Base-by-base conservation (phyloP, 2,888 invertebrate species). In the Rotaria magnacalcarata region DNA sequence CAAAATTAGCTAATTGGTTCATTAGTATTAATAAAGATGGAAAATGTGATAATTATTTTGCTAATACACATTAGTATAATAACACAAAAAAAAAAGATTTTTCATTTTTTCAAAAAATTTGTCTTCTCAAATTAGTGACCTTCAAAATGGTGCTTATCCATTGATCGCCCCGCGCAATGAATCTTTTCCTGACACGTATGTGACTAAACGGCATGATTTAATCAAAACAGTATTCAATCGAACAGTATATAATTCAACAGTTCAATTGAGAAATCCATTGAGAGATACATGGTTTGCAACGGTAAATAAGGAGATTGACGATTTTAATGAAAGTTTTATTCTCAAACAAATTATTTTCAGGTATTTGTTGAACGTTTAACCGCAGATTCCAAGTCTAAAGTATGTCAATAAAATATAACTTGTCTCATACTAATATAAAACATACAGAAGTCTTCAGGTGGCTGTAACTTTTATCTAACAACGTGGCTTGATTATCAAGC, bases 1-100 rank as follows among this genome's bases (percentile, higher is more conserved):
- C 80, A 80, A 80, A 47, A 10, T n/a, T 80, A 47, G 80, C 80
- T 24, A 80, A 80, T 80, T 80, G 80, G 80, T 47, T 47, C 3
- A 11, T 80, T n/a, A 47, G 6, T 11, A 1, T 80, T 3, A 3
- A 11, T 14, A 11, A 47, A 1, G 47, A 47, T 47, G 80, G 80
- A 43, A 80, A 43, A 80, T 80, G 80, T 80, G n/a, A 21, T 0
- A 16, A 47, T 47, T 24, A 80, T 47, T 4, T 4, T 11, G 24
- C 43, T 5, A 80, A 80, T 80, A 47, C 47, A 34, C 80, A 80
- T 43, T 80, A 47, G 80, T 80, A 80, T 34, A 19, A 19, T 67
- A 34, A 27, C 14, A 67, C 5, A 14, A 75, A 14, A 4, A 43
- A 41, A 14, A 60, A 60, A 27, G 0, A 34, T 34, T 34, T 24